Evolutionary conservation across 2,888 invertebrate species (phyloP), one percentile per base, ranked within the genome.

Genomic region (Oxystoma pomonae): DNA sequence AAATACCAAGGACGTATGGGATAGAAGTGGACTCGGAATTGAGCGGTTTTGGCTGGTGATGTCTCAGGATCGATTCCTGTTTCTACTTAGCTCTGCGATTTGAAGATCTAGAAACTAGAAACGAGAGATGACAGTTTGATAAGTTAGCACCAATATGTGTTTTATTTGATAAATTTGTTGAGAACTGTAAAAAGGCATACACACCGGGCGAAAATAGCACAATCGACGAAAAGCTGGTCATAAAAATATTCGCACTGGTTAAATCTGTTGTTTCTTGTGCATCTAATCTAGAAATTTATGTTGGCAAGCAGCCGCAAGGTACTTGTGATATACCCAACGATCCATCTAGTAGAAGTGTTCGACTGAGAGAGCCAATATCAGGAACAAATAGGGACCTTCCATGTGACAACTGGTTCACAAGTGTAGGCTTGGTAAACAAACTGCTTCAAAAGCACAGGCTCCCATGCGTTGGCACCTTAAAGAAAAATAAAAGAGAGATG

Each of bases 201-300:
- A 64, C 64, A 50, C 66, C 64, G 53, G 62, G 59, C 55, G 62
- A 69, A 61, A 60, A 59, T 67, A 68, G 72, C 5, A 77, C 72
- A 59, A 65, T 74, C 49, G 73, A 74, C 64, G 73, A 73, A 67
- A 72, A 70, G 62, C 63, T 74, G 35, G 22, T n/a, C 18, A 58
- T 22, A 22, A 58, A 16, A 58, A 16, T 20, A 58, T 58, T 58
- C 16, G 17, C 20, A 16, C 58, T 22, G 16, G 20, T 12, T 16
- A 35, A 58, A 1, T 35, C 35, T 16, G 57, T 50, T 50, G 19
- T 53, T 53, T 53, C 53, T 19, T 53, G n/a, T 53, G 53, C 53
- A 53, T 17, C 53, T 16, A 53, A 17, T 53, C n/a, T 53, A 53
- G 5, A 53, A 53, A n/a, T 53, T 53, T 53, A 16, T 53, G 53